phyloP scores from a whole-genome alignment of 2,888 invertebrate genomes.

The Amphipyra tragopoginis region DNA sequence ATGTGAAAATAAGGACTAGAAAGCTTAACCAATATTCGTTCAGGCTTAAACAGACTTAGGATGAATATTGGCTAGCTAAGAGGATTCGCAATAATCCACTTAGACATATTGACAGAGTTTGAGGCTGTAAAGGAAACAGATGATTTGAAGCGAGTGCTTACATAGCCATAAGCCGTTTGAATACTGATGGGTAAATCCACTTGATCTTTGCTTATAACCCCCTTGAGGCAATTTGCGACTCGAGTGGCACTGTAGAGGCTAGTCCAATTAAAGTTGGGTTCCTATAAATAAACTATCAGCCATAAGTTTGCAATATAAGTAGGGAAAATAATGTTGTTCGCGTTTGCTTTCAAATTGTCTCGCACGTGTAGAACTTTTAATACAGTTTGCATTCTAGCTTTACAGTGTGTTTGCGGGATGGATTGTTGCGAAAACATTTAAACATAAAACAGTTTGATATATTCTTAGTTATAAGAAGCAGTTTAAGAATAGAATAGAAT shows the following conservation, averaged over 20 bases:
- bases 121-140: constrained; percentile 4
- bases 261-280: constrained; percentile 30
- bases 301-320: constrained; percentile 1
- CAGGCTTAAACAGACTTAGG: background rate
- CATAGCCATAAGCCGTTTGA: constrained; percentile 27
- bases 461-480: too few species aligned
- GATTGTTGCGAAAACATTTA: too few species aligned
- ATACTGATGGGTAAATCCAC: constrained; percentile 33
- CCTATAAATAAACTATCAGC: constrained; percentile 8
- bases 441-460: too few species aligned
- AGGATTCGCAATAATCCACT: constrained; percentile 23
- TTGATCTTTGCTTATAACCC: constrained; percentile 19
- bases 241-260: constrained; percentile 11
- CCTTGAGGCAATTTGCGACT: constrained; percentile 9
- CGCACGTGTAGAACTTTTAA: background rate
- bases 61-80: constrained; percentile 2
- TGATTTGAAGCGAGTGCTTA: constrained; percentile 19
- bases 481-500: too few species aligned
- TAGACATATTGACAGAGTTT: constrained; percentile 25
- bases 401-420: too few species aligned
- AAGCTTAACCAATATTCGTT: constrained; percentile 18
- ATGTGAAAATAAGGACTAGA: background rate
- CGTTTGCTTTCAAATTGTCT: constrained; percentile 7
- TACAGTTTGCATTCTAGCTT: background rate
- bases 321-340: constrained; percentile 5